These are phyloP conservation scores for Clarias magur DNA, from an alignment of 2,113 vertebrate species.

Conservation along the genomic window DNA sequence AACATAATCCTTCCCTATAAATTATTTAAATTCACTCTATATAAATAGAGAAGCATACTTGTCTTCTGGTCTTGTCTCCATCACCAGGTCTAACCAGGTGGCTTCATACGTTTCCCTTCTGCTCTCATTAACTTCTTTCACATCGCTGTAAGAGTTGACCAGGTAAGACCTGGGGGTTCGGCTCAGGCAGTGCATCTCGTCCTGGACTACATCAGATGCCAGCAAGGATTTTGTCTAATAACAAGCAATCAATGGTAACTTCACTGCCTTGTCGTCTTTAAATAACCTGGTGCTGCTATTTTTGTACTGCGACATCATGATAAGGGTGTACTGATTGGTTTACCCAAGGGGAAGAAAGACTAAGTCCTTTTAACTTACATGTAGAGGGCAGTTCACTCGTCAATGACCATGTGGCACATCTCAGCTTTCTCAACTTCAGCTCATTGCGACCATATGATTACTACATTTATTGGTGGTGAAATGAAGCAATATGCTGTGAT, in stretches of 20 bases:
- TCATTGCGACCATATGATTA: conserved; percentile 1
- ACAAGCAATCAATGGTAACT: conserved; percentile 26
- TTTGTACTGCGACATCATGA: conserved; percentile 48
- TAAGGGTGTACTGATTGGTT: conserved; percentile 50
- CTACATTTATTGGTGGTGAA: conserved; percentile 8
- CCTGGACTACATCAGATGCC: background rate
- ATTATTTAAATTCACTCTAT: background rate
- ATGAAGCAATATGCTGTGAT: background rate
- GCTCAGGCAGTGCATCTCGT: conserved; percentile 67
- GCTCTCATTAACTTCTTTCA: conserved; percentile 64
- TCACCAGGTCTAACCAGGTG: conserved; percentile 68
- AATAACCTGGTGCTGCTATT: conserved; percentile 55
- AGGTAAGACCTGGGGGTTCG: conserved; percentile 60
- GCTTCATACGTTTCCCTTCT: conserved; percentile 66
- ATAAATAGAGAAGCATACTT: conserved; percentile 58
- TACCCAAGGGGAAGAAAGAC: conserved; percentile 40
- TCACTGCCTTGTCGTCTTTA: conserved; percentile 31
- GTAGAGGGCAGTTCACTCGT: background rate
- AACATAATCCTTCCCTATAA: background rate
- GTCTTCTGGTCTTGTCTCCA: conserved; percentile 67
- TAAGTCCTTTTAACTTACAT: conserved; percentile 25
- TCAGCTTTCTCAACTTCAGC: conserved; percentile 30
- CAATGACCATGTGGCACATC: background rate
- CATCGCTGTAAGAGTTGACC: conserved; percentile 66
- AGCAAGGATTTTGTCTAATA: background rate